A percentile compares a stretch with the other conserved stretches of the same genome.
Evolutionary conservation across 2,888 invertebrate species (phyloP).

Genomic region (Pherbina coryleti): DNA sequence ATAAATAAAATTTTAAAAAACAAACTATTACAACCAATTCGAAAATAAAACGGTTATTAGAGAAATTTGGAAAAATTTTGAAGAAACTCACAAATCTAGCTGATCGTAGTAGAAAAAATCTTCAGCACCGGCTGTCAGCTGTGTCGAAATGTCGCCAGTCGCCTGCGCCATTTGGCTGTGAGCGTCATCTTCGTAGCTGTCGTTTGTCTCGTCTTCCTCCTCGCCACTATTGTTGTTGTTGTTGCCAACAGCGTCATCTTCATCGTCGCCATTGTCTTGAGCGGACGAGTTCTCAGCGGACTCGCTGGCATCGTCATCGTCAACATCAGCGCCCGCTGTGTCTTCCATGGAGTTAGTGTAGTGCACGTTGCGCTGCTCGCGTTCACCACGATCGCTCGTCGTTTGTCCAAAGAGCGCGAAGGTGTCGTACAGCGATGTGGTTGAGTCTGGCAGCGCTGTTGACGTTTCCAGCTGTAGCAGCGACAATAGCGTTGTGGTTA

Average conservation of each 20-base stretch:
- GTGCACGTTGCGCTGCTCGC: conserved; percentile 59
- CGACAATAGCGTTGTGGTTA: conserved; percentile 44
- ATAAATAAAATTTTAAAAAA: conserved; percentile 33
- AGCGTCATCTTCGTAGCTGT: conserved; percentile 59
- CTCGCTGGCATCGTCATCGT: conserved; percentile 44
- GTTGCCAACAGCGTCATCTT: conserved; percentile 35
- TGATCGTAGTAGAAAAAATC: conserved; percentile 65
- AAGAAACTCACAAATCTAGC: conserved; percentile 66
- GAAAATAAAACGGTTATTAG: conserved; percentile 25
- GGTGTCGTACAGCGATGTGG: conserved; percentile 47
- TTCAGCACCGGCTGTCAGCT: conserved; percentile 57
- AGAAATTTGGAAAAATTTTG: conserved; percentile 39
- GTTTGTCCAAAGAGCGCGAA: conserved; percentile 51
- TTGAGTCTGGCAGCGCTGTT: conserved; percentile 50
- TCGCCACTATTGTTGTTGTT: conserved; percentile 45
- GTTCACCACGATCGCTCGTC: conserved; percentile 64
- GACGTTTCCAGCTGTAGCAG: conserved; percentile 24
- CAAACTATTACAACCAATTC: conserved; percentile 39
- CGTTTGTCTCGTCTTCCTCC: conserved; percentile 48
- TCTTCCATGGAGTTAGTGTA: conserved; percentile 53
- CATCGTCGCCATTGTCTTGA: conserved; percentile 46
- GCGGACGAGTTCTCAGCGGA: conserved; percentile 47
- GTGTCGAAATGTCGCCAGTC: conserved; percentile 53
- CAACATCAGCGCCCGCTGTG: conserved; percentile 38
- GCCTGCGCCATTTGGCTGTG: conserved; percentile 37